Percentiles rank a stretch among this genome's conserved stretches.
Conservation (phyloP, 2,113 vertebrate species). For the Corythornis cristatus region DNA sequence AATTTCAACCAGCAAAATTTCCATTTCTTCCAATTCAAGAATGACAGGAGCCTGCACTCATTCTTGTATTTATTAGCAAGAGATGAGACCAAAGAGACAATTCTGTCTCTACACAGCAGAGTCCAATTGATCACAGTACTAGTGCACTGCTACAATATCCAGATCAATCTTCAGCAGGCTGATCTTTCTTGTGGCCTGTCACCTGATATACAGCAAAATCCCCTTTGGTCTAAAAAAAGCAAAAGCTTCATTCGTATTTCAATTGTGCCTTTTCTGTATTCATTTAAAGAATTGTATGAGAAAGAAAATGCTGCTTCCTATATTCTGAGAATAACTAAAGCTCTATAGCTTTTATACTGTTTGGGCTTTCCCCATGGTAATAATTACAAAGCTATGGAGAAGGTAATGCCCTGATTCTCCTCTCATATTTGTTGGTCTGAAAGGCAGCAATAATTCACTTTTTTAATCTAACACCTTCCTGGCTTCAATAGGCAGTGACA, state of each 20-base stretch:
- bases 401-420: background rate
- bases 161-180: background rate
- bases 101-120: background rate
- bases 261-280: background rate
- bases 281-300: background rate
- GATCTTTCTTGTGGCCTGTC: background rate
- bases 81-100: background rate
- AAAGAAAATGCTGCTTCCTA: background rate
- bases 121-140: background rate
- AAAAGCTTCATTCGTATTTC: background rate
- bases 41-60: background rate
- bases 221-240: background rate
- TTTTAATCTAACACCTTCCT: background rate
- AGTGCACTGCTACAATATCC: background rate
- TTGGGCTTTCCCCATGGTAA: background rate
- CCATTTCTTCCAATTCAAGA: conserved; percentile 4
- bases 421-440: background rate
- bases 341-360: background rate
- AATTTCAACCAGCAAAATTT: conserved; percentile 26
- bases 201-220: background rate
- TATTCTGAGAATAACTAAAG: background rate
- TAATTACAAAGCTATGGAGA: too few relatives aligned
- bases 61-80: background rate
- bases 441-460: background rate
- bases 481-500: background rate